These are phyloP conservation scores for Enchytraeus crypticus DNA, from an alignment of 2,888 invertebrate species.

Conservation along the genomic window DNA sequence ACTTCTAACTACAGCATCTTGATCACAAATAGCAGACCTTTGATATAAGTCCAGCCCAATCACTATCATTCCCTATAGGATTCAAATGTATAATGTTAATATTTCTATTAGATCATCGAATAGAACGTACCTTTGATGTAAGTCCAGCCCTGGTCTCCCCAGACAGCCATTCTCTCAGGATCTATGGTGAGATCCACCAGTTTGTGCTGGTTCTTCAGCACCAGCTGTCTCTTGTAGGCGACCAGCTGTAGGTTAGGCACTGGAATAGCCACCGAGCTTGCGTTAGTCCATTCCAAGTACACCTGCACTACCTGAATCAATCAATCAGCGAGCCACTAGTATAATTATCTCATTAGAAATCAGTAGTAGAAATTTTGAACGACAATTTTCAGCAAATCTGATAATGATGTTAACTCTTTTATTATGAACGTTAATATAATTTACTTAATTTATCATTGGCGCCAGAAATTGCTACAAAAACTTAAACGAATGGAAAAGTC, in stretches of 20 bases:
- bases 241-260: constrained; percentile 33
- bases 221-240: constrained; percentile 26
- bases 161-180: constrained; percentile 31
- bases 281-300: constrained; percentile 34
- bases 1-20: too few relatives aligned
- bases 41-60: too few relatives aligned
- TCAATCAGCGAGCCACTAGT: too few relatives aligned
- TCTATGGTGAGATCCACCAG: constrained; percentile 25
- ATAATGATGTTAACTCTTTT: too few relatives aligned
- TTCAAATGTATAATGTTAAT: background rate
- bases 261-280: constrained; percentile 23
- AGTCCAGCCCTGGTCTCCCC: constrained; percentile 28
- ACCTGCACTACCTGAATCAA: constrained; percentile 34
- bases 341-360: too few relatives aligned
- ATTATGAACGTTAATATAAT: too few relatives aligned
- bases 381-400: too few relatives aligned
- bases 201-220: background rate
- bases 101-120: background rate
- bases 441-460: too few relatives aligned
- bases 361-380: too few relatives aligned
- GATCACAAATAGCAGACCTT: too few relatives aligned
- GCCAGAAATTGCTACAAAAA: too few relatives aligned
- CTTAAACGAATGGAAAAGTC: too few relatives aligned
- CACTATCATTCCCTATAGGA: background rate
- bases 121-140: constrained; percentile 1